Conservation (phyloP, 2,113 vertebrate species). For the Psilopsiagon aymara region DNA sequence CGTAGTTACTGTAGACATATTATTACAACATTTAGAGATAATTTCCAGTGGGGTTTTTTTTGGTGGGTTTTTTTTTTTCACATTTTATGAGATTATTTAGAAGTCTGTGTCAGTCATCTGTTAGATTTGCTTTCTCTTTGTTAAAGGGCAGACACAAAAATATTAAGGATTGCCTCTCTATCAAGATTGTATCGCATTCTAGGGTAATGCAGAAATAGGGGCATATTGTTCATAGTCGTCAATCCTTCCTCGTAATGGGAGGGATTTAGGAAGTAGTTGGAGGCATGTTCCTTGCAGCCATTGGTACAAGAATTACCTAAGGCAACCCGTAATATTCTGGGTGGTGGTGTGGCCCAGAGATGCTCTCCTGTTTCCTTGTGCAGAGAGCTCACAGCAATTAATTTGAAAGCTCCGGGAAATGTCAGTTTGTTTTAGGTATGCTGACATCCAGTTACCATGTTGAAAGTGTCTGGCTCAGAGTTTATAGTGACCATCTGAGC, state of each 20-base stretch:
- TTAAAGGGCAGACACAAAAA: not conserved
- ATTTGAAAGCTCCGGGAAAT: not conserved
- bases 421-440: not conserved
- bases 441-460: not conserved
- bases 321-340: not conserved
- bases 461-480: not conserved
- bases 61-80: not conserved
- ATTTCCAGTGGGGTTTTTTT: not conserved
- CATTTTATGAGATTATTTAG: not conserved
- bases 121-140: not conserved
- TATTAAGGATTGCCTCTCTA: not conserved
- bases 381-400: not conserved
- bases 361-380: not conserved
- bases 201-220: not conserved
- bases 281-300: not conserved
- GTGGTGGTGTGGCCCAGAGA: not conserved
- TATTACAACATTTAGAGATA: not conserved
- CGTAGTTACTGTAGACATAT: accelerated
- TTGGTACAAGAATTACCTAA: not conserved
- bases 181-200: not conserved
- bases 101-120: not conserved
- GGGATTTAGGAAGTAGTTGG: not conserved
- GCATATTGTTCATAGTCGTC: not conserved
- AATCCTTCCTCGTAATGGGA: not conserved
- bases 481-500: not conserved